Evolutionary conservation across 2,888 invertebrate genomes (phyloP), one percentile per base, ranked within the genome.

Genomic region (Cephonodes hylas): DNA sequence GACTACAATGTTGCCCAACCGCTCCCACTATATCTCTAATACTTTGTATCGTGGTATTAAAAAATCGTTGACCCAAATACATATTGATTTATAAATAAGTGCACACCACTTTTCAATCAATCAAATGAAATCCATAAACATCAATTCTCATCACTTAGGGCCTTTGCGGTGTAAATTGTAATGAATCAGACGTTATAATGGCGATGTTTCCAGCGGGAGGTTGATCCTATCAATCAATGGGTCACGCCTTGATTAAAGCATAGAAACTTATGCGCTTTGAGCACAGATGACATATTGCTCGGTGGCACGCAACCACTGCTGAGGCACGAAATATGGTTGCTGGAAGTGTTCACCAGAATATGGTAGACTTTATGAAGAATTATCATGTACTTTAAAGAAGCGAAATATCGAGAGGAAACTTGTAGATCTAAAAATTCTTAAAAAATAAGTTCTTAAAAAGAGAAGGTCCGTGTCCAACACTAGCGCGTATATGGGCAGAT

Each of bases 211-310:
- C 61, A 62, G 48, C 60, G 63, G 64, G 71, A 79, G 78, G 76
- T 72, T 65, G 81, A 80, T 81, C 70, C 83, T 88, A 90, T 89
- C 89, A 89, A 89, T 90, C 89, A 89, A 89, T 89, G 78, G 87
- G 84, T 80, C 88, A 75, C 89, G 79, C 89, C 89, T 89, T 88
- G 88, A 89, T 88, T 89, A 88, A 83, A 84, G 82, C 81, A 74
- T 78, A 76, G 79, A 79, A 84, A 83, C 82, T 84, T 81, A 80
- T 83, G 81, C 81, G 85, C 86, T 88, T 88, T 85, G 88, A 88
- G 81, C 80, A 74, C 80, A 83, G 84, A 89, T 90, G 90, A 91
- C 86, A 84, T 86, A 91, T 89, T 79, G 80, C 77, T 59, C 62
- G 68, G 66, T 79, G 81, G 77, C 90, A 90, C 90, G 90, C 90